A percentile compares a stretch with the other conserved stretches of the same genome.
These are phyloP conservation scores for Harpegnathos saltator DNA, from an alignment of 1,140 invertebrate genomes.

Conservation along the genomic window DNA sequence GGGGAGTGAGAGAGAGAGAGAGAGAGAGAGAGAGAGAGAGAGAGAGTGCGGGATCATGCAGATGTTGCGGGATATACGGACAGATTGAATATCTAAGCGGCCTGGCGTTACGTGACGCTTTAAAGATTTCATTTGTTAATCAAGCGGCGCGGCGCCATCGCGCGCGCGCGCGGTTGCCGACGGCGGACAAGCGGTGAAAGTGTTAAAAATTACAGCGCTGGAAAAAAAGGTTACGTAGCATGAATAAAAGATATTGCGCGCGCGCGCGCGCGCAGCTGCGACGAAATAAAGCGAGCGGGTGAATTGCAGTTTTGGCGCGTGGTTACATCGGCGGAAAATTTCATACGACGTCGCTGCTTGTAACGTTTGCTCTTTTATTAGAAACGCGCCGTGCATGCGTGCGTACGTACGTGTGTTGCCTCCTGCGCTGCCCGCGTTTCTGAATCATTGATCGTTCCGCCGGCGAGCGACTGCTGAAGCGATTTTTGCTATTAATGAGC, in stretches of 20 bases:
- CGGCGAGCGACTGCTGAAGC: no score
- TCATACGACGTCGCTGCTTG: not conserved
- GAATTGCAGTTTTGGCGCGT: conserved; percentile 24
- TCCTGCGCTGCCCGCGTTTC: not conserved
- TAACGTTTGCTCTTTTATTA: conserved; percentile 10
- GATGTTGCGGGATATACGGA: not conserved
- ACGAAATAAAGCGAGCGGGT: conserved; percentile 22
- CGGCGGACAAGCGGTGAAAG: conserved; percentile 14
- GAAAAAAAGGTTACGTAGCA: conserved; percentile 15
- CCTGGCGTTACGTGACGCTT: not conserved
- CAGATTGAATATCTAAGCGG: conserved; percentile 15
- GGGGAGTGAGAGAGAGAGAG: no score
- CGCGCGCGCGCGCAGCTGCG: no score
- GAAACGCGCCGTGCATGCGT: not conserved
- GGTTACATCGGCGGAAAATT: conserved; percentile 25
- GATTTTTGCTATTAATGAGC: not conserved
- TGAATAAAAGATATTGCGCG: conserved; percentile 48
- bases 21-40: no score
- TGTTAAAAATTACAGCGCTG: conserved; percentile 20
- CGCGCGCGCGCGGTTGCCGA: not conserved
- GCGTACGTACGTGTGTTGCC: no score
- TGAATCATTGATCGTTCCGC: not conserved
- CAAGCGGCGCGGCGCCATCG: not conserved
- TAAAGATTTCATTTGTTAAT: conserved; percentile 31
- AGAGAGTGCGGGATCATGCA: not conserved